Evolutionary conservation across 2,888 invertebrate species (phyloP).

Genomic region (Cerastoderma edule): DNA sequence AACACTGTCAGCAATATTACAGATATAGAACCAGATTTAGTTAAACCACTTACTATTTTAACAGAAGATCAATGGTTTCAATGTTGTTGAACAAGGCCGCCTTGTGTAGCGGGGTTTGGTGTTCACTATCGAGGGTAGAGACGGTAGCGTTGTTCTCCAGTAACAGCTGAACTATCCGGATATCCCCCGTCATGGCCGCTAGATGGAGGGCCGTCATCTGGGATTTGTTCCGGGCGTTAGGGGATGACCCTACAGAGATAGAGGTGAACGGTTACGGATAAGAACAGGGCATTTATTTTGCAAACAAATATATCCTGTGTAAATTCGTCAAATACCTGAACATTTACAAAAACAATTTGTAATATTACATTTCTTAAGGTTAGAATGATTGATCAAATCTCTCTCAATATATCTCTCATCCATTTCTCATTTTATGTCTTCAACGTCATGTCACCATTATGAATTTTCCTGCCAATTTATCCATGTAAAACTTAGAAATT

Average conservation of each 20-base stretch:
- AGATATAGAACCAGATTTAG: background rate
- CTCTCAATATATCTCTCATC: too few species aligned
- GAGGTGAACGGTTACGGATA: too few species aligned
- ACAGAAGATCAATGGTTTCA: conserved; percentile 81
- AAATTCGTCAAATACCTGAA: too few species aligned
- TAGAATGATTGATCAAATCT: too few species aligned
- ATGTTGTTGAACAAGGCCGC: conserved; percentile 83
- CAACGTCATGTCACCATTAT: too few species aligned
- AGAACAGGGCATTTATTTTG: too few species aligned
- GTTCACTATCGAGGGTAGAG: conserved; percentile 82
- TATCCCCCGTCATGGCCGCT: conserved; percentile 85
- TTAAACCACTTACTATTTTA: conserved; percentile 72
- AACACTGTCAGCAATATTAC: background rate
- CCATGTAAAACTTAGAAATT: too few species aligned
- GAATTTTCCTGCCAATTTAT: too few species aligned
- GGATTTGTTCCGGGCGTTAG: conserved; percentile 89
- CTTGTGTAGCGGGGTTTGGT: conserved; percentile 84
- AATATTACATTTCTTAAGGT: too few species aligned
- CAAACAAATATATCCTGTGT: too few species aligned
- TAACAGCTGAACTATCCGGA: conserved; percentile 76
- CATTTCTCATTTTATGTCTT: too few species aligned
- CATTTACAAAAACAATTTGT: too few species aligned
- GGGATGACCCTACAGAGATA: conserved; percentile 86
- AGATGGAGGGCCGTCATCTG: conserved; percentile 93
- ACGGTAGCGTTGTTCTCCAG: conserved; percentile 82